phyloP scores from a whole-genome alignment of 64 coral and sea anemone species.

The Dendrophyllia cribrosa region DNA sequence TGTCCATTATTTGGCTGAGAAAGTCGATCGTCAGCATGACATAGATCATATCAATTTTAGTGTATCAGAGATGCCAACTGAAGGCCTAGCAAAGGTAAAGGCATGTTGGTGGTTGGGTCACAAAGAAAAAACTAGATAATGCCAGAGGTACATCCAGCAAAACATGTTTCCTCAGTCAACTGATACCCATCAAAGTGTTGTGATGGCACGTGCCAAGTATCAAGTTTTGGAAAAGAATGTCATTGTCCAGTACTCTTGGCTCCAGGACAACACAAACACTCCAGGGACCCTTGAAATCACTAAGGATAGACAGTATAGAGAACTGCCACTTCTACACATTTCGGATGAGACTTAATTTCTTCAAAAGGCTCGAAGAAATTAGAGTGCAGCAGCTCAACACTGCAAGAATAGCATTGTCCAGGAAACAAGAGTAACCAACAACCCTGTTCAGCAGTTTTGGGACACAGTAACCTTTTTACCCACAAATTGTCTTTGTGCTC shows the following conservation, averaged over 20 bases:
- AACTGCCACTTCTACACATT: constrained; percentile 49
- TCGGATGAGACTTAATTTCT: not conserved
- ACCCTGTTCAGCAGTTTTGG: too few species aligned
- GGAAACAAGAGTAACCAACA: too few species aligned
- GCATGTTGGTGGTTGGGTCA: constrained; percentile 46
- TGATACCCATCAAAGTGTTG: not conserved
- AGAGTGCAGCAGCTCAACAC: too few species aligned
- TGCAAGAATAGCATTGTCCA: too few species aligned
- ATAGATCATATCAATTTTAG: not conserved
- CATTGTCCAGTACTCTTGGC: not conserved
- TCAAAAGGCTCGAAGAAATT: too few species aligned
- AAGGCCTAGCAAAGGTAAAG: constrained; percentile 7
- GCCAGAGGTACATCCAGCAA: not conserved
- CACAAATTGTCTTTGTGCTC: too few species aligned
- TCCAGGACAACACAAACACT: not conserved
- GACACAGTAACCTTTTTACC: too few species aligned
- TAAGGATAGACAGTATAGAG: constrained; percentile 46
- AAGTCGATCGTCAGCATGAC: too few species aligned
- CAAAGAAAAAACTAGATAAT: not conserved
- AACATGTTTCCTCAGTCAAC: not conserved
- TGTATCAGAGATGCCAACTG: not conserved
- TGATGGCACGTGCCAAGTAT: not conserved
- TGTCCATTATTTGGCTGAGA: not conserved
- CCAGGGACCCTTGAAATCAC: constrained; percentile 60
- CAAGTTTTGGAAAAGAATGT: constrained; percentile 37